Evolutionary conservation across 2,113 vertebrate species (phyloP).

Genomic region (Cryptomyrus ogoouensis): DNA sequence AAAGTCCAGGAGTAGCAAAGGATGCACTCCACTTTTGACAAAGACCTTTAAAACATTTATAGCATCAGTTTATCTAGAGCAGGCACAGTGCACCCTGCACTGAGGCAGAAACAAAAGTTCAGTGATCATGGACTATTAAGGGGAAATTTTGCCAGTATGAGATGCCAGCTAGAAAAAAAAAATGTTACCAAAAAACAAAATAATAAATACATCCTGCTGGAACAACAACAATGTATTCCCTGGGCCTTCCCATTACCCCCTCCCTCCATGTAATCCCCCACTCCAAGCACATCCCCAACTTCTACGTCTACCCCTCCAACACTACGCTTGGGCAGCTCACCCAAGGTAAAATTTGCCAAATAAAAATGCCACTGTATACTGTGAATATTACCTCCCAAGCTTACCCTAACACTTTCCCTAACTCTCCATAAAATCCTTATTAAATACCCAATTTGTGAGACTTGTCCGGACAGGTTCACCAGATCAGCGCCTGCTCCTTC

Average conservation of each 20-base stretch:
- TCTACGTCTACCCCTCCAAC: neutral
- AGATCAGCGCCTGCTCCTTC: neutral
- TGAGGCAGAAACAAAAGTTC: neutral
- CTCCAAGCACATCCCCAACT: neutral
- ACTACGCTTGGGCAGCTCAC: neutral
- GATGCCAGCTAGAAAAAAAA: neutral
- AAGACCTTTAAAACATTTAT: slow-evolving; percentile 1
- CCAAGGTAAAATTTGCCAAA: neutral
- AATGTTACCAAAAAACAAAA: neutral
- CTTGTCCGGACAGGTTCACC: neutral
- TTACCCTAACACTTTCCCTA: neutral
- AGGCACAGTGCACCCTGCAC: neutral
- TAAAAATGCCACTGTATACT: neutral
- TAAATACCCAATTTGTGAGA: neutral
- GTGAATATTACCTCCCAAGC: neutral
- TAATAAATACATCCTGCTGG: neutral
- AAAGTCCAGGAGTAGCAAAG: neutral
- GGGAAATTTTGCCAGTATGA: neutral
- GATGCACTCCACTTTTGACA: neutral
- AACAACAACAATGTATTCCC: neutral
- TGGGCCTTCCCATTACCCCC: neutral
- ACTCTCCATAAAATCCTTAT: neutral
- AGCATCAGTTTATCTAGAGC: neutral
- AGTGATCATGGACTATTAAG: neutral
- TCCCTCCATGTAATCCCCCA: neutral